Evolutionary conservation across 2,888 invertebrate species (phyloP).

Genomic region (Ennomos quercinarius): DNA sequence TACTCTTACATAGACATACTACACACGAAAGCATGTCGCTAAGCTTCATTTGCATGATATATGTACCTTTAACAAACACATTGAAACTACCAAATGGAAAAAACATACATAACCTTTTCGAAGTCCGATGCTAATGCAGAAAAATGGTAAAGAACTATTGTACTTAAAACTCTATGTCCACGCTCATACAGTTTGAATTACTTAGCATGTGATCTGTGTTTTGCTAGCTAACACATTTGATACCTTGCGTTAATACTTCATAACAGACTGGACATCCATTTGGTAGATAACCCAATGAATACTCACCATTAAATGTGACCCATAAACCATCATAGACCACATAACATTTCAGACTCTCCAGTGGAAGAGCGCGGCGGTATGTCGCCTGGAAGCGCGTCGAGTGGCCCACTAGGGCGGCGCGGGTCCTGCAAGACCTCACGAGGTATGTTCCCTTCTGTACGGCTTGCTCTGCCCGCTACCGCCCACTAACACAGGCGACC

Average conservation of each 20-base stretch:
- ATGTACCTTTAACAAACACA: conserved; percentile 15
- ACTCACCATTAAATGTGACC: too few relatives aligned
- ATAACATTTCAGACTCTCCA: conserved; percentile 86
- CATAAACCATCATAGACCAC: not conserved
- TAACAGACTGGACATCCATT: too few relatives aligned
- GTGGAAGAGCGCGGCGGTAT: conserved; percentile 90
- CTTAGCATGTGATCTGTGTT: too few relatives aligned
- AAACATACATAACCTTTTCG: too few relatives aligned
- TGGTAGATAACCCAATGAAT: not conserved
- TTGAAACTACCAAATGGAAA: too few relatives aligned
- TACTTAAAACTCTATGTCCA: not conserved
- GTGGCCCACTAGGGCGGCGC: conserved; percentile 90
- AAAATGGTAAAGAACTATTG: too few relatives aligned
- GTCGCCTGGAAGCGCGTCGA: conserved; percentile 89
- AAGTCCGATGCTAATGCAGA: too few relatives aligned
- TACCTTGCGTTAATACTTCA: too few relatives aligned
- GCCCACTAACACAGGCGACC: conserved; percentile 51
- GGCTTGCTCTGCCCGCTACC: conserved; percentile 42
- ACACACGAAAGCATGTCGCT: conserved; percentile 24
- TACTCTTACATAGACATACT: conserved; percentile 2
- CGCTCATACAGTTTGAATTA: too few relatives aligned
- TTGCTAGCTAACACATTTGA: too few relatives aligned
- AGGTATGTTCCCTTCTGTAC: conserved; percentile 85
- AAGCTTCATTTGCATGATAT: conserved; percentile 21
- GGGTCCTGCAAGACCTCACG: conserved; percentile 95